These are phyloP conservation scores for Genyomyrus donnyi DNA, from an alignment of 2,113 vertebrate genomes.

Conservation along the genomic window DNA sequence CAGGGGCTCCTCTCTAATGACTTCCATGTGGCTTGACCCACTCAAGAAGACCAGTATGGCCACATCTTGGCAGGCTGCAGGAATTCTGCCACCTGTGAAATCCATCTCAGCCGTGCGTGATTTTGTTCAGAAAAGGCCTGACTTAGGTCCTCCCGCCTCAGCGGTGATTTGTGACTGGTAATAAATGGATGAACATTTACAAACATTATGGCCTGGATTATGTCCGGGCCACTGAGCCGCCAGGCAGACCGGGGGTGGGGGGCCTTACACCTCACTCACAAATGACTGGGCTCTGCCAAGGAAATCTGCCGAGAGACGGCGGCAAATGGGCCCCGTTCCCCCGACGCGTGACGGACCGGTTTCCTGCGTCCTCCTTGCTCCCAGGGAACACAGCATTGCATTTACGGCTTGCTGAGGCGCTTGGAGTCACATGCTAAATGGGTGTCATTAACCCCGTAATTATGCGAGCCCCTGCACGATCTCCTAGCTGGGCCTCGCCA, in stretches of 20 bases:
- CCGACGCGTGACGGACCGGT: not conserved
- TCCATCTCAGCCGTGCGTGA: not conserved
- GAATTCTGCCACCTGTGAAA: not conserved
- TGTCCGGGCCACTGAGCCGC: not conserved
- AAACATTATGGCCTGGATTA: not conserved
- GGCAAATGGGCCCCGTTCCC: not conserved
- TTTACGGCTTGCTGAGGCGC: not conserved
- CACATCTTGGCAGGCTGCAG: not conserved
- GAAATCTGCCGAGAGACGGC: not conserved
- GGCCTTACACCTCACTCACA: not conserved
- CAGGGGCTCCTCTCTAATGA: not conserved
- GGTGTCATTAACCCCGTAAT: not conserved
- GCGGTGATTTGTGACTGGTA: not conserved
- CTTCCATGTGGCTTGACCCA: constrained; percentile 2
- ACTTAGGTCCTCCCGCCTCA: not conserved
- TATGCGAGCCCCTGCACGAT: not conserved
- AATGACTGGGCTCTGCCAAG: not conserved
- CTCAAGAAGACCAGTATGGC: not conserved
- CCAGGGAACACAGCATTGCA: not conserved
- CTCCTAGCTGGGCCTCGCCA: not conserved
- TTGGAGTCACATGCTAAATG: not conserved
- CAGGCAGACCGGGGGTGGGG: not conserved
- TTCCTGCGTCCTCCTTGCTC: not conserved
- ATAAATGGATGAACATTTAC: not conserved
- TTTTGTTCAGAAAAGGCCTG: not conserved